Base-by-base conservation (phyloP, 2,888 invertebrate genomes). In the Syrista parreyssii region DNA sequence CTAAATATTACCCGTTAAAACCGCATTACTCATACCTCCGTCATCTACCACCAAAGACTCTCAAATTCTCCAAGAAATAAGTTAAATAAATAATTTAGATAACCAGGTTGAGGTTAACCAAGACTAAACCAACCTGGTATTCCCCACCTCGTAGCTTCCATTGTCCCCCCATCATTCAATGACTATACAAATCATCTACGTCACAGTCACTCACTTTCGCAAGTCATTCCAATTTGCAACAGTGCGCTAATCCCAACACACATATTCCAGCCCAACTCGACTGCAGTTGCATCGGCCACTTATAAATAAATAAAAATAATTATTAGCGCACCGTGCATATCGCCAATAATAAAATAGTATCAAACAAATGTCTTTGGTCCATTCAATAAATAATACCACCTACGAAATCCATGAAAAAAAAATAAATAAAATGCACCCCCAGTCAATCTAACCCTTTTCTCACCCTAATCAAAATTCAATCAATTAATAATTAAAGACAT, bases 401-500 rank as follows among this genome's bases (percentile, higher is more conserved):
- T 55, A 55, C 2, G 2, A 23, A 0, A 23, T 55, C 4, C 1
- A 2, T 6, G 4, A 1, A 15, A 15, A 15, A 15, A 35, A 12
- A 35, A 35, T 35, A 11, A 35, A 36, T 36, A 12, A 36, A 40
- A 55, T 55, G 15, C 23, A 55, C 23, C 55, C 55, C 55, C 9
- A 55, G 23, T 55, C 23, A 2, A 55, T 55, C 55, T 0, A 23
- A 55, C 55, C 23, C 23, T 55, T 36, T 36, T 55, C 9, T 55
- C 15, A 15, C 6, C 6, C 40, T 55, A 23, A 55, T 55, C 9
- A 9, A 9, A 15, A 2, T 23, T 9, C 55, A 15, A 55, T 55
- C 23, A 55, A 55, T 81, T 80, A 89, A 76, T 88, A 86, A 75
- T 89, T 75, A 68, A 90, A 89, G 32, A 90, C 89, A 77, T 87